Conservation (phyloP, 1,140 invertebrate species). For the Megalopta genalis region DNA sequence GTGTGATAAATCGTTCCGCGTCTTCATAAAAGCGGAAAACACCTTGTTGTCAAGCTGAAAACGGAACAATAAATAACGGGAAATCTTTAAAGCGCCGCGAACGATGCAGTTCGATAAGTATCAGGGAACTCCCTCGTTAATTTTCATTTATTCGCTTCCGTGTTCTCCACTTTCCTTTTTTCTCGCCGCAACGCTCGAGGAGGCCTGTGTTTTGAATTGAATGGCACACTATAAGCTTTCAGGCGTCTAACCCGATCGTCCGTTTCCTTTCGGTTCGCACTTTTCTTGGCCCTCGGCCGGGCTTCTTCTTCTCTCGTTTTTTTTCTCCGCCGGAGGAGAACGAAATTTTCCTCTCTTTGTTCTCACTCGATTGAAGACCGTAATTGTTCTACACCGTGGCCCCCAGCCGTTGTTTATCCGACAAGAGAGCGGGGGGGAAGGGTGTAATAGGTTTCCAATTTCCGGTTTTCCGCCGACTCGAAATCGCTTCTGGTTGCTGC, state of each 20-base stretch:
- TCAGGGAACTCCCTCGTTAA: not conserved
- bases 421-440: not conserved
- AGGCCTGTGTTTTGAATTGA: not conserved
- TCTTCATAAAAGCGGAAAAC: not conserved
- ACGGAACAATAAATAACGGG: not conserved
- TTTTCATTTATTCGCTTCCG: slow-evolving; percentile 1
- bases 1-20: not conserved
- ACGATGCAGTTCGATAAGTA: not conserved
- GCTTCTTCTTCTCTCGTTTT: not conserved
- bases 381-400: not conserved
- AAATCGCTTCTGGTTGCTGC: too few species aligned
- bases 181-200: not conserved
- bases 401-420: not conserved
- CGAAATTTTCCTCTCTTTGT: slow-evolving; percentile 3
- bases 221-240: not conserved
- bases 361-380: not conserved
- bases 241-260: not conserved
- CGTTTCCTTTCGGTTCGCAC: not conserved
- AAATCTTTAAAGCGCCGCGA: not conserved
- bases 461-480: not conserved
- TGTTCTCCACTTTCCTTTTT: slow-evolving; percentile 7
- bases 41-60: not conserved
- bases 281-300: not conserved
- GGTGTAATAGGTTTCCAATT: slow-evolving; percentile 3
- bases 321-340: not conserved